Percentiles rank a stretch among this genome's conserved stretches.
Evolutionary conservation across 2,113 vertebrate species (phyloP).

Genomic region (Trachemys scripta): DNA sequence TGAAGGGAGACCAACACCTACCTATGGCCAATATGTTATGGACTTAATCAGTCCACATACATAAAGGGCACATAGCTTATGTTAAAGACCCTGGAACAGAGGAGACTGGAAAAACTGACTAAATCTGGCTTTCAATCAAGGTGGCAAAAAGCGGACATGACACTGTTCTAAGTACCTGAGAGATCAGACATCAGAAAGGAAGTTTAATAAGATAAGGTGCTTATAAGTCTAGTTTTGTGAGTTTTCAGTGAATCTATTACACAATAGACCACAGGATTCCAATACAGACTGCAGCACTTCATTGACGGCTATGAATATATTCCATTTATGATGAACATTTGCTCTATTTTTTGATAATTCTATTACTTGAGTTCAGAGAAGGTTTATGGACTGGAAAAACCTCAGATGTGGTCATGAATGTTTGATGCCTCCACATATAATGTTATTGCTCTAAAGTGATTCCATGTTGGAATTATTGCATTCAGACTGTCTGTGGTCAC

Average conservation of each 20-base stretch:
- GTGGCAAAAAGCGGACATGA: accelerated
- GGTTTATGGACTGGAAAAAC: constrained; percentile 64
- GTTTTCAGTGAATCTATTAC: background rate
- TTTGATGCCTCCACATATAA: constrained; percentile 32
- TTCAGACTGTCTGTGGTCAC: constrained; percentile 11
- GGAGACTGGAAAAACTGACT: accelerated
- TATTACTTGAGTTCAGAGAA: constrained; percentile 53
- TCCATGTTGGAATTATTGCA: background rate
- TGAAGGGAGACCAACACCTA: background rate
- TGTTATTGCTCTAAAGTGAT: background rate
- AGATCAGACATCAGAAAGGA: background rate
- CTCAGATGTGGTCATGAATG: constrained; percentile 59
- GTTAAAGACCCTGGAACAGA: background rate
- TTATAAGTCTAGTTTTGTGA: background rate
- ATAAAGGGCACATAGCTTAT: background rate
- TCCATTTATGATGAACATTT: constrained; percentile 19
- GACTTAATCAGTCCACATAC: background rate
- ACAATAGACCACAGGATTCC: background rate
- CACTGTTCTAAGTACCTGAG: background rate
- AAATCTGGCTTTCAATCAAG: accelerated
- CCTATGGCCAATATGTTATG: background rate
- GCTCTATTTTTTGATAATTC: constrained; percentile 58
- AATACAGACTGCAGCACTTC: background rate
- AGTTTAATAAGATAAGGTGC: accelerated
- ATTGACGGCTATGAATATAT: background rate